Evolutionary conservation across 2,113 vertebrate genomes (phyloP).

Genomic region (Prolemur simus): DNA sequence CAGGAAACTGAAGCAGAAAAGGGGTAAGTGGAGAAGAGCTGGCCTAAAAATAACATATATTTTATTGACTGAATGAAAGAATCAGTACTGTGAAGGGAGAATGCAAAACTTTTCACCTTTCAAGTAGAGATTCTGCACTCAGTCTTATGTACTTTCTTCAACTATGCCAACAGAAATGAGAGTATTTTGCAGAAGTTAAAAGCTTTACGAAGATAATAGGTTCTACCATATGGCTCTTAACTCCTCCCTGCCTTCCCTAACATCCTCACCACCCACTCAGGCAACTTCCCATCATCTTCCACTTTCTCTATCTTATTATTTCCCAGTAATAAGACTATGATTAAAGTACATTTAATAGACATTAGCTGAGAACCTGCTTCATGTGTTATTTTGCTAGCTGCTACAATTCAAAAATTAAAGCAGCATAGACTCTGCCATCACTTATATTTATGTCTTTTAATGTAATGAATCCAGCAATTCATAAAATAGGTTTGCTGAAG

Average conservation of each 20-base stretch:
- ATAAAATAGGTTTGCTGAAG: neutral
- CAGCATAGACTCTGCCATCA: neutral
- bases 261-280: rapidly evolving
- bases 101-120: neutral
- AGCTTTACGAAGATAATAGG: neutral
- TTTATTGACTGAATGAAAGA: neutral
- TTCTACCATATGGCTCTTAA: neutral
- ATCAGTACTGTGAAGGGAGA: neutral
- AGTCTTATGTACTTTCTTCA: neutral
- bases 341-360: neutral
- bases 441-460: neutral
- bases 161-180: neutral
- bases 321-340: neutral
- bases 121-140: neutral
- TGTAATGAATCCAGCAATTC: neutral
- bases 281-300: neutral
- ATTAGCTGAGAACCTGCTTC: neutral
- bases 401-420: neutral
- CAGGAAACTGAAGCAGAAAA: neutral
- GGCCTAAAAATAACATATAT: neutral
- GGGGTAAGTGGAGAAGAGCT: neutral
- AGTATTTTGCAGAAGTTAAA: neutral
- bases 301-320: neutral
- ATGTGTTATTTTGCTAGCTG: neutral
- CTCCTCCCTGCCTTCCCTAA: too few species aligned